Percentiles rank a stretch among this genome's conserved stretches.
phyloP scores from a whole-genome alignment of 2,888 invertebrate species.

The Trachelus stipa region DNA sequence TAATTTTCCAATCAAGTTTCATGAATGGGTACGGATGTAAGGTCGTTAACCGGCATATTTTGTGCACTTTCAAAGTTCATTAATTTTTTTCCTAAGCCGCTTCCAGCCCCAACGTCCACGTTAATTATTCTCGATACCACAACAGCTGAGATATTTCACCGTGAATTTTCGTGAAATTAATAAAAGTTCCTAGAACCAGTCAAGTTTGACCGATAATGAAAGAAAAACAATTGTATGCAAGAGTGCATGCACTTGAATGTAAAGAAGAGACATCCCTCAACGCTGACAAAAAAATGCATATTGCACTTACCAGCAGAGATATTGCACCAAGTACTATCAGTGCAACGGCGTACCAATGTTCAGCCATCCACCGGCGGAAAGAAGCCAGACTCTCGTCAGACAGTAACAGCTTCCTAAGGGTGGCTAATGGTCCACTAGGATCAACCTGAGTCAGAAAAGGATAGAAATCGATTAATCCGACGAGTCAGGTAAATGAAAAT shows the following conservation, averaged over 20 bases:
- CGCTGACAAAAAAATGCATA: constrained; percentile 11
- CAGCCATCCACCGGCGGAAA: constrained; percentile 86
- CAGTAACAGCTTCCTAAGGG: constrained; percentile 84
- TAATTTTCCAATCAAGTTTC: background rate
- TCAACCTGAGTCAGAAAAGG: constrained; percentile 73
- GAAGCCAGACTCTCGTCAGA: constrained; percentile 92
- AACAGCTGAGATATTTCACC: background rate
- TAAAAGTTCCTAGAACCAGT: background rate
- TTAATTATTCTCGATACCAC: background rate
- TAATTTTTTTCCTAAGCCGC: background rate
- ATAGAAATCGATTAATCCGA: background rate
- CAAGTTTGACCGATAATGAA: background rate
- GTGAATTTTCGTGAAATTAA: background rate
- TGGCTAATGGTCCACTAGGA: constrained; percentile 92
- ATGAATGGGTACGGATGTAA: background rate
- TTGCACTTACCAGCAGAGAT: constrained; percentile 82
- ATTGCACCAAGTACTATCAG: constrained; percentile 80
- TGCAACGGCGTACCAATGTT: constrained; percentile 92
- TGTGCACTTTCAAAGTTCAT: background rate
- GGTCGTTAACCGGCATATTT: background rate
- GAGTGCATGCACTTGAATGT: background rate
- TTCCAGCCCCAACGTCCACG: background rate
- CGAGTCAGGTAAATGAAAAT: background rate
- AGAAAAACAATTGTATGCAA: background rate
- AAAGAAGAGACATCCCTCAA: background rate